Conservation (phyloP, 1,140 invertebrate species). For the Stenopsyche tienmushanensis region DNA sequence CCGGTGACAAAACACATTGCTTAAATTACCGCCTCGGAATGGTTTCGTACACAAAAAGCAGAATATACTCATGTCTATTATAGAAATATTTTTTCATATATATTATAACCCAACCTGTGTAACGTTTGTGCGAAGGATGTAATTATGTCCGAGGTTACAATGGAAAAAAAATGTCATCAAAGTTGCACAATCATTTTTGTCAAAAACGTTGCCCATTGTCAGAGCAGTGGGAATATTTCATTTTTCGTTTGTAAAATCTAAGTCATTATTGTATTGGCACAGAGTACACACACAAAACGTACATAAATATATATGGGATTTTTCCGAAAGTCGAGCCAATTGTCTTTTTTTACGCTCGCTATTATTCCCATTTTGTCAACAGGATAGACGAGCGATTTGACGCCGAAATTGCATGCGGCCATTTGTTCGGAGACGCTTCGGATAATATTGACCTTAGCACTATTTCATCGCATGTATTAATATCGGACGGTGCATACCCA, state of each 20-base stretch:
- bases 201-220: conserved; percentile 22
- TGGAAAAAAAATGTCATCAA: conserved; percentile 24
- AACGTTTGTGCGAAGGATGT: conserved; percentile 21
- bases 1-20: neutral
- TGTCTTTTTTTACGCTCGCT: neutral
- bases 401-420: neutral
- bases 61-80: neutral
- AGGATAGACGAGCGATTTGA: too few species aligned
- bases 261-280: conserved; percentile 13
- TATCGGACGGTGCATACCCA: too few species aligned
- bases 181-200: conserved; percentile 25
- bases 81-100: neutral
- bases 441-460: too few species aligned
- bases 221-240: conserved; percentile 14
- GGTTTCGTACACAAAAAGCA: neutral
- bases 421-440: too few species aligned
- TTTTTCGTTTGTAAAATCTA: conserved; percentile 21
- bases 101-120: neutral
- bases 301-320: neutral
- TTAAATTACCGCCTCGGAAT: neutral
- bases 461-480: too few species aligned
- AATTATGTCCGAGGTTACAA: conserved; percentile 25
- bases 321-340: neutral
- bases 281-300: too few species aligned
- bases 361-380: too few species aligned